A percentile compares a stretch with the other conserved stretches of the same genome.
These are phyloP conservation scores for Campoletis raptor DNA, from an alignment of 2,888 invertebrate genomes.

Conservation along the genomic window DNA sequence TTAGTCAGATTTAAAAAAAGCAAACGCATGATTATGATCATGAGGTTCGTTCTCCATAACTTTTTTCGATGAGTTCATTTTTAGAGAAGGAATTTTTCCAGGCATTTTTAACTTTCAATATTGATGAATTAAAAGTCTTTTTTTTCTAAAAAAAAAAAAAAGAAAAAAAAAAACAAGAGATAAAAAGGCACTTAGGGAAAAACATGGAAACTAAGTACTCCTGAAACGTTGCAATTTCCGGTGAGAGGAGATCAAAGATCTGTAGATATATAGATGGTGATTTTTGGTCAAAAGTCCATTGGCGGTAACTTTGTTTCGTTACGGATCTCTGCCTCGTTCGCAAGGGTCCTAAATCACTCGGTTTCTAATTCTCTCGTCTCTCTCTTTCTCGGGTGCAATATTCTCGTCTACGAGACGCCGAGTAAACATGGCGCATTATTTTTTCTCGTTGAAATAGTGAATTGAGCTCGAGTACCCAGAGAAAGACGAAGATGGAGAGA, in stretches of 20 bases:
- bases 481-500: slow-evolving; percentile 13
- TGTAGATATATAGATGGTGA: neutral
- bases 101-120: too few relatives aligned
- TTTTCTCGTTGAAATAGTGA: slow-evolving; percentile 9
- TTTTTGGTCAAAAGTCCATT: slow-evolving; percentile 23
- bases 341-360: slow-evolving; percentile 36
- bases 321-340: slow-evolving; percentile 14
- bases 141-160: neutral
- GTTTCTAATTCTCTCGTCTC: slow-evolving; percentile 11
- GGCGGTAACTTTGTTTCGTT: slow-evolving; percentile 8
- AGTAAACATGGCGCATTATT: slow-evolving; percentile 5
- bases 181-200: slow-evolving; percentile 9
- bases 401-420: neutral
- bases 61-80: too few relatives aligned
- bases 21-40: too few relatives aligned
- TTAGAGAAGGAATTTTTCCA: too few relatives aligned
- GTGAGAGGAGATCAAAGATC: slow-evolving; percentile 7
- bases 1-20: too few relatives aligned
- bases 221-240: neutral
- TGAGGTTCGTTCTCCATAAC: too few relatives aligned
- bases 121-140: too few relatives aligned
- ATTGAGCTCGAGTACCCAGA: slow-evolving; percentile 17
- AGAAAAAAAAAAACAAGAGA: neutral
- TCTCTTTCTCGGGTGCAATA: slow-evolving; percentile 15
- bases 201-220: slow-evolving; percentile 3